Evolutionary conservation across 2,797 vertebrate genomes (phyloP).

Genomic region (Pogoniulus pusillus): DNA sequence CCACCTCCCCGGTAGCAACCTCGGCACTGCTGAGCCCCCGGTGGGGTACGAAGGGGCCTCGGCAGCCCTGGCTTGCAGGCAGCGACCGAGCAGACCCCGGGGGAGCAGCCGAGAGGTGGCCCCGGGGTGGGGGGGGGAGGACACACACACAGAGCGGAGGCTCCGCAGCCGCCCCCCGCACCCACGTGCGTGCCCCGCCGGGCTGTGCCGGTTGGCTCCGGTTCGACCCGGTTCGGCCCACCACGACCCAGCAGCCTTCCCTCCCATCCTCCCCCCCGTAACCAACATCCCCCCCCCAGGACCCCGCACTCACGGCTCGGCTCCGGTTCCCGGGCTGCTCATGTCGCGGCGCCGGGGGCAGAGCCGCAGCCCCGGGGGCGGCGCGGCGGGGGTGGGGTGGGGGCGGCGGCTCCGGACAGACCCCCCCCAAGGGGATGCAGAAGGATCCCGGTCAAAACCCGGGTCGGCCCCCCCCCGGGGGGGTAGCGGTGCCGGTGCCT

Average conservation of each 20-base stretch:
- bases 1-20: background rate
- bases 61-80: background rate
- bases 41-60: background rate
- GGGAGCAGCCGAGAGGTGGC: too few species aligned
- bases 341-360: background rate
- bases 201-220: background rate
- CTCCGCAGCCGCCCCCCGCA: background rate
- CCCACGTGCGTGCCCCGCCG: background rate
- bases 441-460: background rate
- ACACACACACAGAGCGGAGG: background rate
- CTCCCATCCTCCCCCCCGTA: too few species aligned
- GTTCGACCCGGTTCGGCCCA: background rate
- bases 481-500: background rate
- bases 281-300: background rate
- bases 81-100: background rate
- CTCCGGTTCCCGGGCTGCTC: background rate
- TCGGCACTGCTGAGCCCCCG: background rate
- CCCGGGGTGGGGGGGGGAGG: too few species aligned
- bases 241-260: too few species aligned
- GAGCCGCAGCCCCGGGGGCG: background rate
- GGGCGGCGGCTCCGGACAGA: background rate
- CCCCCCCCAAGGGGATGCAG: background rate
- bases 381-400: background rate
- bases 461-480: background rate
- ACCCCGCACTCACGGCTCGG: constrained; percentile 21